Evolutionary conservation across 2,797 vertebrate species (phyloP), one percentile per base, ranked within the genome.

Genomic region (Caiman crocodilus): DNA sequence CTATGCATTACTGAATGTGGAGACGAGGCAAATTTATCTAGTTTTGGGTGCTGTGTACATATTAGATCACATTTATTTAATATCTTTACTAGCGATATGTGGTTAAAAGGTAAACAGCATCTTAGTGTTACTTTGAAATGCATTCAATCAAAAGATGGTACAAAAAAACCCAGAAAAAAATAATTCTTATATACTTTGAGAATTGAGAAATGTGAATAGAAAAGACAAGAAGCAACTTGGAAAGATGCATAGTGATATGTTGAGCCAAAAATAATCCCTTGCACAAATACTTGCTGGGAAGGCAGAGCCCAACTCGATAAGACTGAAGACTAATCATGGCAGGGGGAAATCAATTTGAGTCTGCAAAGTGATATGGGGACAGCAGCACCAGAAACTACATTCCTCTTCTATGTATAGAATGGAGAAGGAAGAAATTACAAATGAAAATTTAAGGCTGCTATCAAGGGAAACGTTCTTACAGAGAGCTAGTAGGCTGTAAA

Each of bases 341-440:
- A 35, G 94, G 21, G 58, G 35, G 91, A 92, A 82, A 3, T 67
- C 75, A 35, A 67, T 55, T 87, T 91, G 84, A 90, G 26, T 79
- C 42, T 73, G 69, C 2, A 14, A 14, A 42, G 35, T 42, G 23
- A 50, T 73, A 25, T 25, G 69, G 35, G 42, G 42, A 50, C 42
- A 50, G 42, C 42, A 50, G 42, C 42, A 50, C 42, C 42, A 50
- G 42, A 50, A 10, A 50, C 42, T 50, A 50, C 42, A 50, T 50
- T 50, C 9, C 42, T 50, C 42, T 50, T 50, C 42, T 50, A 50
- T 11, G 42, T 50, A 50, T 50, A 50, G 9, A 50, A 50, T 50
- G 42, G 42, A 50, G 42, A 96, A 69, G 83, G 96, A 97, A 94
- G 93, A 93, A 95, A 92, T 94, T 96, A 96, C 94, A 90, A 91